Evolutionary conservation across 1,140 invertebrate species (phyloP), one percentile per base, ranked within the genome.

Genomic region (Amyelois transitella): DNA sequence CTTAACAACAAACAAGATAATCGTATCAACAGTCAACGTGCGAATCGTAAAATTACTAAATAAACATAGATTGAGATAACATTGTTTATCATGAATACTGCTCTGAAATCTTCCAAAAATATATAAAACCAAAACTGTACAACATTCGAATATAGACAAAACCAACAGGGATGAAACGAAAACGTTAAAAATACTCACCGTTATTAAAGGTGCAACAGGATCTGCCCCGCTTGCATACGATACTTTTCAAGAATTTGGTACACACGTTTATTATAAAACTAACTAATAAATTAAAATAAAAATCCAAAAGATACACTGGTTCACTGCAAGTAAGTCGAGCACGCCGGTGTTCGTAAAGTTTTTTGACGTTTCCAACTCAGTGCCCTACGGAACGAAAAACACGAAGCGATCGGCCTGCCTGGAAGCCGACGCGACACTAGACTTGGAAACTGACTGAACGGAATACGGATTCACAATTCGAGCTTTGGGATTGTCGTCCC

Each of bases 171-270:
- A 38, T 38, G 32, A 38, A 38, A 14, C 32, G 12, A 14, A 38
- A 38, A 59, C 51, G 47, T 70, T 71, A 70, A 75, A 69, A 73
- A 75, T 69, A 85, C 77, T 86, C 69, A 84, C 82, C 76, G 72
- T 70, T 76, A 70, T 59, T 72, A 72, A 80, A 84, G 75, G 69
- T 81, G 72, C 74, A 81, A 79, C 80, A 83, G 82, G 79, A 85
- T 77, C 64, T 61, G 45, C 53, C 55, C 69, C 56, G 59, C 62
- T 64, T 75, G 65, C 79, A 83, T 75, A 73, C 59, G 61, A 70
- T 72, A 68, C 66, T 83, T 82, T 81, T 74, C 80, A 83, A 79
- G 75, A 82, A 78, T 75, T 59, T 68, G 58, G 70, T n/a, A 78
- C 49, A 68, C 67, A 81, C 75, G 60, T 70, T 68, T 51, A 63